phyloP scores from a whole-genome alignment of 2,888 invertebrate genomes.

The Drosophila anceps region DNA sequence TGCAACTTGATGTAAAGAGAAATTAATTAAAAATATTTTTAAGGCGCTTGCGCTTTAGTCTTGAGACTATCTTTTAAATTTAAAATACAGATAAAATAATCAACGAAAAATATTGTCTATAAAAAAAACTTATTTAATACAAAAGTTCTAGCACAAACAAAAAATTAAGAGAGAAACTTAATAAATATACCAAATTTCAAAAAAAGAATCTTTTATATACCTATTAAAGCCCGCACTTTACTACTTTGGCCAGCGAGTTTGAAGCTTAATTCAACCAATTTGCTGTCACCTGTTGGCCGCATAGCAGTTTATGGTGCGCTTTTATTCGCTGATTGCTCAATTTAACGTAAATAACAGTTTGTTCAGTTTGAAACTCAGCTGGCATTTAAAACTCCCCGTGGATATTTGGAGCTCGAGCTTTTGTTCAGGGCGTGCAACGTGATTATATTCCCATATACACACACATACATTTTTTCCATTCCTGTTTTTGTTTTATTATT shows the following conservation, averaged over 20 bases:
- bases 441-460: slow-evolving; percentile 5
- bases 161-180: too few species aligned
- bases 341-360: slow-evolving; percentile 23
- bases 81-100: too few species aligned
- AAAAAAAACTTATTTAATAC: too few species aligned
- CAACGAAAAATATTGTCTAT: too few species aligned
- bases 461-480: background rate
- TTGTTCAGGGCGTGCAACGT: slow-evolving; percentile 3
- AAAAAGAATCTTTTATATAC: too few species aligned
- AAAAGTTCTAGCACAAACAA: too few species aligned
- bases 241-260: background rate
- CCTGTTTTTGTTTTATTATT: slow-evolving; percentile 6
- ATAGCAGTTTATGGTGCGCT: slow-evolving; percentile 6
- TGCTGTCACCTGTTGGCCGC: slow-evolving; percentile 7
- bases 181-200: too few species aligned
- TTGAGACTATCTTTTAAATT: too few species aligned
- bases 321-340: slow-evolving; percentile 28
- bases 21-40: too few species aligned
- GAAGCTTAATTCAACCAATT: slow-evolving; percentile 7
- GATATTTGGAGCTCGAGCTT: background rate
- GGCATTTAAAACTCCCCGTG: background rate
- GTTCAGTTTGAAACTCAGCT: background rate
- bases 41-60: too few species aligned
- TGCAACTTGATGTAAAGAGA: too few species aligned
- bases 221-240: background rate